phyloP scores from a whole-genome alignment of 2,888 invertebrate species.

The Cremastinae sp. region DNA sequence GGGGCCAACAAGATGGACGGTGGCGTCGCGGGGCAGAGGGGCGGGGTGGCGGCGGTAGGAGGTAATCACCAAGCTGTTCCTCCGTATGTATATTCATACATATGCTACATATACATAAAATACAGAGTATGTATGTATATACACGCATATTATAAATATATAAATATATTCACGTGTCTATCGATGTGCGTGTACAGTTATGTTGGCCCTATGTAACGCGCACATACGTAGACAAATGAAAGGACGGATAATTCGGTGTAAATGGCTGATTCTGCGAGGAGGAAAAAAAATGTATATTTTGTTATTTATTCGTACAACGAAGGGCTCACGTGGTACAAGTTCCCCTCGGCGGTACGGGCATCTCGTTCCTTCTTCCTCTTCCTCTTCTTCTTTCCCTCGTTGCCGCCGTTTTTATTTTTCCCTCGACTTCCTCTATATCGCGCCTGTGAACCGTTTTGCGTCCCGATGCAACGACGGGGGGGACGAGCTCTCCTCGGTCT shows the following conservation, averaged over 20 bases:
- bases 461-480: slow-evolving; percentile 46
- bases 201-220: not conserved
- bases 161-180: slow-evolving; percentile 11
- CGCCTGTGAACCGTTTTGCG: slow-evolving; percentile 37
- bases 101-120: not conserved
- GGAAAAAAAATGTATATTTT: slow-evolving; percentile 35
- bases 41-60: slow-evolving; percentile 34
- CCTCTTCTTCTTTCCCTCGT: slow-evolving; percentile 40
- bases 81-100: not conserved
- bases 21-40: slow-evolving; percentile 63
- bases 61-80: slow-evolving; percentile 35
- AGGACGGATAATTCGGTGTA: slow-evolving; percentile 38
- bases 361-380: slow-evolving; percentile 35
- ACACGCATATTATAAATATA: slow-evolving; percentile 3
- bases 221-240: slow-evolving; percentile 6
- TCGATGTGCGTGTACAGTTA: slow-evolving; percentile 4
- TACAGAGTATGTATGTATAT: slow-evolving; percentile 15
- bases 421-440: slow-evolving; percentile 35
- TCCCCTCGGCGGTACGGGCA: slow-evolving; percentile 61
- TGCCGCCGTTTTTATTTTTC: slow-evolving; percentile 42
- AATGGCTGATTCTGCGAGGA: slow-evolving; percentile 46
- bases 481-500: slow-evolving; percentile 45
- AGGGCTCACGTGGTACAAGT: slow-evolving; percentile 76
- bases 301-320: slow-evolving; percentile 41
- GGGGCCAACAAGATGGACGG: slow-evolving; percentile 77